Base-by-base conservation (phyloP, 2,888 invertebrate genomes). In the Iphiclides podalirius region DNA sequence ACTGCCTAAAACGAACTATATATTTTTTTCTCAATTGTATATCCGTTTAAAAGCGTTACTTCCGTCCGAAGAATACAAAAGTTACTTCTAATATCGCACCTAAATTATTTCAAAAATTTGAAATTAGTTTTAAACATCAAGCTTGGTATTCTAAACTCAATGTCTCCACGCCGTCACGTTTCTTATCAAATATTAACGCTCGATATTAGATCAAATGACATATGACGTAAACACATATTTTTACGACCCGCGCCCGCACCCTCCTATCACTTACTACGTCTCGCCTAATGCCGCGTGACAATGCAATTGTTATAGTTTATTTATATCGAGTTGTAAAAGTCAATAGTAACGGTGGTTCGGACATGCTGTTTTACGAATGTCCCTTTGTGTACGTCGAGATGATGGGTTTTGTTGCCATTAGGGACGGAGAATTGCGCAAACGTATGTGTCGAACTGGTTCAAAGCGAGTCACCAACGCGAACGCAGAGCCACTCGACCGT, bases 241-340 rank as follows among this genome's bases (percentile, higher is more conserved):
- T n/a, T n/a, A n/a, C n/a, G n/a, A n/a, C n/a, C n/a, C 8, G 12
- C 48, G 17, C 33, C 36, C 54, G 52, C 55, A 47, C 3, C 1
- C 31, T 23, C 53, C 47, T 20, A 8, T 53, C 4, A n/a, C 50
- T 52, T 47, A 26, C 6, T n/a, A 52, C 57, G 37, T 13, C 34
- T 40, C n/a, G n/a, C n/a, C 54, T 50, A 45, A 59, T 51, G 12
- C n/a, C 37, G 35, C 53, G 35, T 52, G 54, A 69, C 67, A 72
- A 68, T 70, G 60, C 57, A 57, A 71, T 66, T 66, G 70, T 66
- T 67, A 65, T 63, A 65, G 52, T 67, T 66, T 70, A 75, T 77
- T 75, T 72, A 67, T 69, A 67, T 62, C 66, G 60, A 60, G 72
- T 63, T 66, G 72, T 81, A 79, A 80, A 82, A 65, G 75, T 76